Conservation (phyloP, 1,140 invertebrate species). For the Diachasma alloeum region DNA sequence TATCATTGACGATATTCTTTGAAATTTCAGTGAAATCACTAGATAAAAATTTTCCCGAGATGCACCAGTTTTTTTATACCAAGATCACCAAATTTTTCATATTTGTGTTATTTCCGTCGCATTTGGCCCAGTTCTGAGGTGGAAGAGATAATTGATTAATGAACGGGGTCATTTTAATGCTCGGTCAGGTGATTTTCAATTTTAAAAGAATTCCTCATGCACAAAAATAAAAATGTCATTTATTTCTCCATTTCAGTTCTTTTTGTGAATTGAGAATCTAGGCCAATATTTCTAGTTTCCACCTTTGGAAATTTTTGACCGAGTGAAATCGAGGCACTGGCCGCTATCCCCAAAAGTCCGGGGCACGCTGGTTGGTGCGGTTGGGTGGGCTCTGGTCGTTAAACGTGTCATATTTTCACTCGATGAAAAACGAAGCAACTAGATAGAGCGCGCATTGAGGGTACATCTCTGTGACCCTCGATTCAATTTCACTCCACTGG, state of each 20-base stretch:
- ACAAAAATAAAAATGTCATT: background rate
- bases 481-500: background rate
- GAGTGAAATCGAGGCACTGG: background rate
- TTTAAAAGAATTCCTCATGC: background rate
- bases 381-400: background rate
- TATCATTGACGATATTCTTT: no score
- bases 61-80: no score
- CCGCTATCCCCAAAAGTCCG: background rate
- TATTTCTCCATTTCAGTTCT: background rate
- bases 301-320: background rate
- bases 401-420: constrained; percentile 1
- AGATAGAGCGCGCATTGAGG: background rate
- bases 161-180: background rate
- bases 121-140: no score
- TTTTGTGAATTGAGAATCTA: background rate
- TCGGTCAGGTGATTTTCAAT: background rate
- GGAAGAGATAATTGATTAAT: no score
- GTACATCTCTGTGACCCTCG: background rate
- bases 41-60: no score
- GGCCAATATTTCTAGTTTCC: background rate
- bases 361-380: background rate
- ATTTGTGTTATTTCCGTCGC: no score
- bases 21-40: no score
- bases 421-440: background rate
- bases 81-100: no score